phyloP scores from a whole-genome alignment of 2,113 vertebrate genomes.

The Gasterosteus nipponicus region DNA sequence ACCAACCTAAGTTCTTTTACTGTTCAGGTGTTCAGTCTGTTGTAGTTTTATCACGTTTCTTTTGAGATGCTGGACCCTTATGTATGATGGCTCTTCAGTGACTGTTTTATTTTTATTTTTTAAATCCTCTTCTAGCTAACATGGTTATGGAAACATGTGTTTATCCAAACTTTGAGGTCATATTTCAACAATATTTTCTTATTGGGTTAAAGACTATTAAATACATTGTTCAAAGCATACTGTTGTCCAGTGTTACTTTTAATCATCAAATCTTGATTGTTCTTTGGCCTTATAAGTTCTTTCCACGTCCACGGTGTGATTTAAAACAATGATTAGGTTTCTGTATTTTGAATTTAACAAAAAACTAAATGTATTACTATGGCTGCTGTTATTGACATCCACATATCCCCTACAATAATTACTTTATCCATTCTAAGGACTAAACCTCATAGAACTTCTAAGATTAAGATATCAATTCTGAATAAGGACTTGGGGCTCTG shows the following conservation, averaged over 20 bases:
- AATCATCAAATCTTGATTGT: background rate
- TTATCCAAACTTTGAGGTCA: background rate
- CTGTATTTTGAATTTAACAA: too few relatives aligned
- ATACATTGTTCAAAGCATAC: slow-evolving; percentile 35
- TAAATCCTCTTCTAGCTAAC: background rate
- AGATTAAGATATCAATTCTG: too few relatives aligned
- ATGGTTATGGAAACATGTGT: background rate
- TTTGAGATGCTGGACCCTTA: slow-evolving; percentile 18
- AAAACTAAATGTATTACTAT: too few relatives aligned
- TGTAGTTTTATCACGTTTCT: slow-evolving; percentile 28
- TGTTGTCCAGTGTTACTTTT: background rate
- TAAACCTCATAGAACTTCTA: too few relatives aligned
- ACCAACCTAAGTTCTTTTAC: background rate
- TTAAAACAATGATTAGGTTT: too few relatives aligned
- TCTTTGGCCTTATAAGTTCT: too few relatives aligned
- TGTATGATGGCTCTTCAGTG: background rate
- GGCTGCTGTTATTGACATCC: too few relatives aligned
- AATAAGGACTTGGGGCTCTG: too few relatives aligned
- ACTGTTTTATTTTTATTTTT: background rate
- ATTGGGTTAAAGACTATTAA: background rate
- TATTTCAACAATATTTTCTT: slow-evolving; percentile 15
- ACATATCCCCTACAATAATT: too few relatives aligned
- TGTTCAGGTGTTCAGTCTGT: slow-evolving; percentile 11
- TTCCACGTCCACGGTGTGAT: too few relatives aligned
- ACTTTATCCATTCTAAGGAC: too few relatives aligned